phyloP scores from a whole-genome alignment of 2,113 vertebrate species.

The Machaerirhynchus nigripectus region DNA sequence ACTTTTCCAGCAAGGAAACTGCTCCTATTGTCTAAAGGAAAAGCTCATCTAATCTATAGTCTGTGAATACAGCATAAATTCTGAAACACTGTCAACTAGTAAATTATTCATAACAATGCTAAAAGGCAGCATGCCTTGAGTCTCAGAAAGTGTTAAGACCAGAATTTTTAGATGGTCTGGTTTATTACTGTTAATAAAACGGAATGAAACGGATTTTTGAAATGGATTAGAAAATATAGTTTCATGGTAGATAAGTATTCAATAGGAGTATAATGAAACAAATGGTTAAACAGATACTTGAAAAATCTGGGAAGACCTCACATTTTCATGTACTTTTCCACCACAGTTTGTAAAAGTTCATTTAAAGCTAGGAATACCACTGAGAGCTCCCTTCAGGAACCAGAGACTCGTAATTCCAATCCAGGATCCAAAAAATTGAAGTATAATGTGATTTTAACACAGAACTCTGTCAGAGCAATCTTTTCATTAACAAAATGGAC shows the following conservation, averaged over 20 bases:
- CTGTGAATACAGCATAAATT: neutral
- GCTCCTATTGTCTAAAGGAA: neutral
- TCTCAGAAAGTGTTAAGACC: neutral
- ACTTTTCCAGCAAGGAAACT: neutral
- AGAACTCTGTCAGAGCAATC: neutral
- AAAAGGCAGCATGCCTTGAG: neutral
- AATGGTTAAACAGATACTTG: neutral
- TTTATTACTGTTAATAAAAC: neutral
- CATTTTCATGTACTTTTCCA: neutral
- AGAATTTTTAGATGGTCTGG: neutral
- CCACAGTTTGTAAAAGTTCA: neutral
- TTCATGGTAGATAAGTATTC: neutral
- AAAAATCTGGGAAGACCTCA: neutral
- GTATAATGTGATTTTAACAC: neutral
- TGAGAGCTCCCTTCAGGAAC: neutral
- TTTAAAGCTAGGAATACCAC: neutral
- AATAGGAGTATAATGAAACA: neutral
- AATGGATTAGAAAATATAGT: neutral
- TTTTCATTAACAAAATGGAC: neutral
- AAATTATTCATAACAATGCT: neutral
- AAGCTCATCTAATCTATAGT: neutral
- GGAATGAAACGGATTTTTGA: neutral
- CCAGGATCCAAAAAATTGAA: neutral
- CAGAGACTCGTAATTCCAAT: neutral
- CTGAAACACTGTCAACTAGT: neutral